These are phyloP conservation scores for Penelope pileata DNA, from an alignment of 2,113 vertebrate genomes.

Conservation along the genomic window DNA sequence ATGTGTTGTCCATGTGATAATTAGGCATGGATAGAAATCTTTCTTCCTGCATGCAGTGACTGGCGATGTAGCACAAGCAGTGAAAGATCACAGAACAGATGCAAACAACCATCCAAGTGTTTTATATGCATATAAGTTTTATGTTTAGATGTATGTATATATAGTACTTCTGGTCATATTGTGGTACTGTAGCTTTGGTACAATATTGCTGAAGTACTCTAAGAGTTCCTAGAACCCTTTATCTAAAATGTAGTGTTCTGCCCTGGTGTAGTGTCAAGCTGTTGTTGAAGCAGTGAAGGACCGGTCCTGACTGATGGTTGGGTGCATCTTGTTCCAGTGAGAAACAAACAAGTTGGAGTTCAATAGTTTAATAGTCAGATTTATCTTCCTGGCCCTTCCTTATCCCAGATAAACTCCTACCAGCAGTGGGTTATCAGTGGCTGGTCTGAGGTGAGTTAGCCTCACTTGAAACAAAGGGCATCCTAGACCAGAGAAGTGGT, in stretches of 20 bases:
- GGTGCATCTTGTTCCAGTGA: background rate
- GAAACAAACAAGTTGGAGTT: background rate
- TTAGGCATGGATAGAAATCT: background rate
- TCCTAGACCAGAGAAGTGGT: background rate
- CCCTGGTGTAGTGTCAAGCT: background rate
- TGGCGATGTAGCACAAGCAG: background rate
- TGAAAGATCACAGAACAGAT: background rate
- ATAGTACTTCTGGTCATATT: background rate
- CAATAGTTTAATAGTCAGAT: background rate
- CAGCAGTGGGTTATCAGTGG: background rate
- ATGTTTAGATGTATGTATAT: background rate
- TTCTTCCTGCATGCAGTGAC: background rate
- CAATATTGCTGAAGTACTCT: background rate
- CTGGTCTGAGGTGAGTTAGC: background rate
- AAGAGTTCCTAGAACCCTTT: background rate
- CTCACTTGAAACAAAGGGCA: background rate
- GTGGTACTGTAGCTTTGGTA: background rate
- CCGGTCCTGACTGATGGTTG: background rate
- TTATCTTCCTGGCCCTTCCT: background rate
- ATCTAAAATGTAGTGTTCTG: background rate
- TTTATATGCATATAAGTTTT: background rate
- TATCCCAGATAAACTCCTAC: background rate
- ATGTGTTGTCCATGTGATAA: background rate
- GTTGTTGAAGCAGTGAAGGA: background rate
- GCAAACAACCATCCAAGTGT: background rate